Base-by-base conservation (phyloP, 2,888 invertebrate species). In the Scotopteryx bipunctaria region DNA sequence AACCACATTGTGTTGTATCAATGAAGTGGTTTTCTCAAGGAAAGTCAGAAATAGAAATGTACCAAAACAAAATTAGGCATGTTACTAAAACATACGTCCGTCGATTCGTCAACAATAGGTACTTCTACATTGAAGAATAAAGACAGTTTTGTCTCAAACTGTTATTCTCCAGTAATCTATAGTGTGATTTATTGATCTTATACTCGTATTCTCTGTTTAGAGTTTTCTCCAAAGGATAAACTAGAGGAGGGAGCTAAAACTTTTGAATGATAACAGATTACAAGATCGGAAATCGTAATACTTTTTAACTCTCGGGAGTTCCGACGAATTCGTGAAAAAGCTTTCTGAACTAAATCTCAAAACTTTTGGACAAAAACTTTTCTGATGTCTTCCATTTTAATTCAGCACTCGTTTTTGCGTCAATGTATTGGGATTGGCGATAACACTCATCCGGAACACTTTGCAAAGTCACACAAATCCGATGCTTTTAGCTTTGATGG, bases 21-120 rank as follows among this genome's bases (percentile, higher is more conserved):
- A 81, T 81, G 79, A 69, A 78, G 74, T 74, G 73, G 66, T 57
- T 69, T 56, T 69, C 65, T 71, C 73, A 74, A 73, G 75, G 73
- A 64, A 71, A 71, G 44, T 59, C 73, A 57, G 62, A 76, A 78
- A 79, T 79, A 78, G 78, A 73, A 66, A 57, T 67, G 60, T 64
- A 63, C 57, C 63, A 69, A 67, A 69, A 71, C 70, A 66, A 71
- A 69, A 67, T 64, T 41, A 40, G 44, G 38, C 29, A 53, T 47
- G 63, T 56, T 66, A 62, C 55, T 68, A 64, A 65, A 67, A 64
- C 56, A 62, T 25, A n/a, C n/a, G n/a, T n/a, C n/a, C 62, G 67
- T 61, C 62, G 64, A 64, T 63, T 62, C 62, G 59, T 60, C 62
- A 59, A 63, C 58, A 63, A 55, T 57, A n/a, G n/a, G n/a, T n/a